Base-by-base conservation (phyloP, 1,140 invertebrate species). In the Lordiphosa mommai region DNA sequence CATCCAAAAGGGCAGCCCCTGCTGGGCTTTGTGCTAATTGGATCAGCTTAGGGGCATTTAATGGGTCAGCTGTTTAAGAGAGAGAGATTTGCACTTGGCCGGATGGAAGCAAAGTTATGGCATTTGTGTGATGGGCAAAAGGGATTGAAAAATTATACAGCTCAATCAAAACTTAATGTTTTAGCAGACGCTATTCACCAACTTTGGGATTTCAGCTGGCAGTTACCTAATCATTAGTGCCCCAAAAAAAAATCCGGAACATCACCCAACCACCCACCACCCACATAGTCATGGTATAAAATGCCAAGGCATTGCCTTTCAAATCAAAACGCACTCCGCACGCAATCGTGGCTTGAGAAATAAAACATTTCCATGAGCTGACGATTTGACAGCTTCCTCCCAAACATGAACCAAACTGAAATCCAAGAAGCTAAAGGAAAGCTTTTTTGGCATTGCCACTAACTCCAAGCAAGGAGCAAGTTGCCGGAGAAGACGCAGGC, bases 371-470 rank as follows among this genome's bases (percentile, higher is more conserved):
- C 40, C 61, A 47, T 37, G 51, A 44, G 32, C 52, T 67, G 72
- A 77, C 46, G 61, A 67, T 72, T 79, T 77, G 72, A 77, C 72
- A 79, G 67, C 46, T 44, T 56, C 50, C 37, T 6, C 34, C 10
- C 40, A 43, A 48, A 52, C 56, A 52, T 37, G 48, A 17, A 43
- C 40, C 23, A 37, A 52, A 44, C 20, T 30, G 48, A 46, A 52
- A 52, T 37, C 37, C 10, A 27, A 32, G 27, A 34, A 32, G 43
- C 23, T 49, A 10, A 16, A n/a, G 49, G 30, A 47, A 38, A 68
- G 70, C 71, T 68, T 57, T 20, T 9, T 67, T 40, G 68, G 70
- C 44, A 58, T 48, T 63, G 51, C 52, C 71, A 68, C 58, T 74
- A 55, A 58, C 14, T 36, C 40, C 12, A 65, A n/a, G 37, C 13